These are phyloP conservation scores for Cyclargus thomasi DNA, from an alignment of 1,140 invertebrate species.

Conservation along the genomic window DNA sequence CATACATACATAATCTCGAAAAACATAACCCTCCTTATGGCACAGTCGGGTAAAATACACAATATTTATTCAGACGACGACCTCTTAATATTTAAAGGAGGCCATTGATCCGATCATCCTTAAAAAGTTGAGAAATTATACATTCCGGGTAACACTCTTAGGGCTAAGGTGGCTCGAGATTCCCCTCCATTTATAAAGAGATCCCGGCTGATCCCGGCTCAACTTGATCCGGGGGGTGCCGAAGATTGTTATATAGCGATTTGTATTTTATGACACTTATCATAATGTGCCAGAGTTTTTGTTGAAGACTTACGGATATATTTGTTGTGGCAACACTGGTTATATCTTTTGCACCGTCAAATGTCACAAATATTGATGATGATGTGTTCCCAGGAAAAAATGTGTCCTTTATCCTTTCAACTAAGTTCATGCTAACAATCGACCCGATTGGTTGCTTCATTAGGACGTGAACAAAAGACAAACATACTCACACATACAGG, in stretches of 20 bases:
- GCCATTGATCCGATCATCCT: background rate
- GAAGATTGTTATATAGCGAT: conserved; percentile 20
- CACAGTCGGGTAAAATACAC: no score
- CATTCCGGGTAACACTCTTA: conserved; percentile 30
- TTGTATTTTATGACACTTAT: conserved; percentile 16
- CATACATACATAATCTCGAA: no score
- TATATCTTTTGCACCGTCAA: background rate
- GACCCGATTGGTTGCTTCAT: no score
- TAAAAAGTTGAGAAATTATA: conserved; percentile 28
- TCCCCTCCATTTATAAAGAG: conserved; percentile 35
- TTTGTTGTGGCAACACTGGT: background rate
- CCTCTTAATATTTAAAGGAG: no score
- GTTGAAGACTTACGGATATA: background rate
- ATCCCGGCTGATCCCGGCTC: conserved; percentile 30
- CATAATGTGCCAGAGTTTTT: background rate
- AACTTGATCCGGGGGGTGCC: conserved; percentile 19
- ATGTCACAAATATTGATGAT: no score
- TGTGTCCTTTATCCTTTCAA: no score
- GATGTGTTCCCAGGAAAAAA: no score
- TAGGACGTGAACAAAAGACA: no score
- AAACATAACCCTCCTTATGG: no score
- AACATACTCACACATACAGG: no score
- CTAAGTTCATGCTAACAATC: no score
- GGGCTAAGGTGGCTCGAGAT: conserved; percentile 34
- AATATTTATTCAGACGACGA: no score